Conservation (phyloP, 2,888 invertebrate species). For the Electrophaes corylata region DNA sequence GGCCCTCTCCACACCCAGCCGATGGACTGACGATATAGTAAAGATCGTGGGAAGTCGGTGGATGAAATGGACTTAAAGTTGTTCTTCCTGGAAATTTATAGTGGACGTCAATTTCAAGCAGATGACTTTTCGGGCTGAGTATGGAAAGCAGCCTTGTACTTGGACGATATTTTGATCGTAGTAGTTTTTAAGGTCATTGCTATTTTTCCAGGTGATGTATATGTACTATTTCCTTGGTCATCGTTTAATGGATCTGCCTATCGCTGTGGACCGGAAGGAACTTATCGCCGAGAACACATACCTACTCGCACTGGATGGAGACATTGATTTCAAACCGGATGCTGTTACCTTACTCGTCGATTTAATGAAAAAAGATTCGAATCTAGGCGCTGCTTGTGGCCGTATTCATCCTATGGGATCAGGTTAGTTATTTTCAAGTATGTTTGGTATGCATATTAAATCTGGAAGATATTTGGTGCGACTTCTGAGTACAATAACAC, state of each 20-base stretch:
- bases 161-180: no score
- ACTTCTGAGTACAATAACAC: no score
- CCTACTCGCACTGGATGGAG: constrained; percentile 93
- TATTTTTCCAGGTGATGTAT: constrained; percentile 89
- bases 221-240: constrained; percentile 96
- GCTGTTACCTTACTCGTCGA: constrained; percentile 92
- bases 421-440: constrained; percentile 50
- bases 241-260: constrained; percentile 88
- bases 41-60: no score
- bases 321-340: constrained; percentile 93
- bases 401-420: constrained; percentile 95
- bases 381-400: constrained; percentile 94
- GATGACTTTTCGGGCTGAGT: no score
- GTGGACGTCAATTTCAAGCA: no score
- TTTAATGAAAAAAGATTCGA: constrained; percentile 92
- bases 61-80: no score
- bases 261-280: constrained; percentile 85
- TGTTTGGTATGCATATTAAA: neutral
- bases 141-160: no score
- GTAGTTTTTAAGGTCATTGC: no score
- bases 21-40: no score
- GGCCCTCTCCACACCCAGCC: no score
- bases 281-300: constrained; percentile 92
- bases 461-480: no score
- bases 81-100: no score